Conservation (phyloP, 2,888 invertebrate genomes). For the Ctena decussata region DNA sequence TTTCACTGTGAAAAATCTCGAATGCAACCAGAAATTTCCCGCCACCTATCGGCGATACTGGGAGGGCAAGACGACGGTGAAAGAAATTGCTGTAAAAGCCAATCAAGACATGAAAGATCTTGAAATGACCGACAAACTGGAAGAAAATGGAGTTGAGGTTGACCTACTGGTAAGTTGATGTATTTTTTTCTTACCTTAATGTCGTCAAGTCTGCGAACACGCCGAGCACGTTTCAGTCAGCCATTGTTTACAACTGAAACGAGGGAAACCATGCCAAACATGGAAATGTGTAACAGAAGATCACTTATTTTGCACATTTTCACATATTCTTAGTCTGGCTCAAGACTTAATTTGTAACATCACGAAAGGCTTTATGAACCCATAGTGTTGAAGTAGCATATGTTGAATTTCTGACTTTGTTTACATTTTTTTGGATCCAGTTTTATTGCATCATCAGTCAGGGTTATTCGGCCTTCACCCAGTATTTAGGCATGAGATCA, state of each 20-base stretch:
- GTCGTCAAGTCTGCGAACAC: not conserved
- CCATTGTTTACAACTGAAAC: slow-evolving; percentile 8
- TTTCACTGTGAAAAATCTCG: not conserved
- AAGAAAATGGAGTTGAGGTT: slow-evolving; percentile 71
- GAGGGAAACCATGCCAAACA: slow-evolving; percentile 1
- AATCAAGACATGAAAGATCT: not conserved
- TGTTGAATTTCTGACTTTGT: not conserved
- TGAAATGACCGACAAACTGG: slow-evolving; percentile 53
- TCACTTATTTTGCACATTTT: no score
- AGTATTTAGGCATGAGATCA: no score
- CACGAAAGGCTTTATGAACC: no score
- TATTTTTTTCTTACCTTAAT: not conserved
- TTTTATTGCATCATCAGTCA: not conserved
- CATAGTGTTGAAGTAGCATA: no score
- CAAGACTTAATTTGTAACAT: no score
- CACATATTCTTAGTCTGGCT: no score
- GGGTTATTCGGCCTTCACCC: not conserved
- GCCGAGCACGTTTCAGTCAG: not conserved
- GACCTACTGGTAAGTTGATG: slow-evolving; percentile 72
- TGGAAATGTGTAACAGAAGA: not conserved
- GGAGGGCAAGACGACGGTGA: not conserved
- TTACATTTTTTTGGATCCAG: no score
- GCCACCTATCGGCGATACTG: not conserved
- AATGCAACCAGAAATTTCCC: not conserved
- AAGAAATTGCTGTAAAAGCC: not conserved